These are phyloP conservation scores for Conus betulinus DNA, from an alignment of 1,140 invertebrate genomes.

Conservation along the genomic window DNA sequence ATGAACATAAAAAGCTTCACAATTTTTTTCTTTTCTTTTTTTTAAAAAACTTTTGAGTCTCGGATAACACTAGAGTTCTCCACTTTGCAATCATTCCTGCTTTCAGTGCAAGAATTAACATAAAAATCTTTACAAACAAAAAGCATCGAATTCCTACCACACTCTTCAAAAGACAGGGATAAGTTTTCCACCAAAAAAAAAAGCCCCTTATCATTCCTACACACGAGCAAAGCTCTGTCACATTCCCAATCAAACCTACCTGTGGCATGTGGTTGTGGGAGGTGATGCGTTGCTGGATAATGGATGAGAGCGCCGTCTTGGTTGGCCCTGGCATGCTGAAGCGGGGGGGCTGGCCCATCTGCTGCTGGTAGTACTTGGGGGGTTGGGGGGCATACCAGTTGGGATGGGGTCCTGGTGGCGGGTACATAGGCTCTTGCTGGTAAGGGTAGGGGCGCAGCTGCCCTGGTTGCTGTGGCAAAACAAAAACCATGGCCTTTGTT, in stretches of 20 bases:
- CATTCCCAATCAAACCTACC: not conserved
- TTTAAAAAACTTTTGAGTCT: no score
- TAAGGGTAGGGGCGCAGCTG: conserved; percentile 17
- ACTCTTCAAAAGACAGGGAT: no score
- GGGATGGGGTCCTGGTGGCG: conserved; percentile 20
- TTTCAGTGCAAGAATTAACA: no score
- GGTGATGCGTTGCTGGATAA: conserved; percentile 30
- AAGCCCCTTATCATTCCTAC: no score
- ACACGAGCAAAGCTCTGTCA: no score
- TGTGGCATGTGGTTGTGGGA: conserved; percentile 16
- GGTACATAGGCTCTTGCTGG: conserved; percentile 33
- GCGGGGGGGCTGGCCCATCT: not conserved
- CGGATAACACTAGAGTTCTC: no score
- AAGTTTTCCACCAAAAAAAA: no score
- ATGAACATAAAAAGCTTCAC: no score
- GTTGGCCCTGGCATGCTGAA: conserved; percentile 26
- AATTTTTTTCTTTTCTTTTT: no score
- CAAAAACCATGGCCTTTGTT: not conserved
- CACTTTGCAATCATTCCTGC: no score
- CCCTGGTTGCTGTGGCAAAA: not conserved
- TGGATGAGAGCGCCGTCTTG: conserved; percentile 34
- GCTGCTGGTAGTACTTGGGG: conserved; percentile 67
- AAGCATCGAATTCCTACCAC: no score
- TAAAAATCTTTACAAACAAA: no score
- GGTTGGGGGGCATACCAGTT: conserved; percentile 68